Conservation (phyloP, 2,797 vertebrate genomes). For the Argyrosomus regius region DNA sequence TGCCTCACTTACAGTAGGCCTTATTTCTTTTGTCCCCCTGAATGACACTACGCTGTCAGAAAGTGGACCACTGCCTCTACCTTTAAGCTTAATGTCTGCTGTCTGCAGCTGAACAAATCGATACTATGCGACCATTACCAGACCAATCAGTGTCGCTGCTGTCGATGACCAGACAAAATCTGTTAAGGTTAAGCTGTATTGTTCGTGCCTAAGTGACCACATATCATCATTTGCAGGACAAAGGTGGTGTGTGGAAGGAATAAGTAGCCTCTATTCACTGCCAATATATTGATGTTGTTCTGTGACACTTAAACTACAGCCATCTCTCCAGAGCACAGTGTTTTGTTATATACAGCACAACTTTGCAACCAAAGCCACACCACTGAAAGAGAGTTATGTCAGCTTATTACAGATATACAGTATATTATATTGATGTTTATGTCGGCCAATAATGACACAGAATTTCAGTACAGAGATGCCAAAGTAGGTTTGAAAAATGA, state of each 20-base stretch:
- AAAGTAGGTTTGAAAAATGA: neutral
- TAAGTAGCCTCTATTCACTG: neutral
- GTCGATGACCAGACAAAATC: constrained; percentile 38
- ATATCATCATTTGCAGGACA: constrained; percentile 28
- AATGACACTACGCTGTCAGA: neutral
- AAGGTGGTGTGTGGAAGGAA: constrained; percentile 8
- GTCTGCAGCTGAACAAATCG: constrained; percentile 39
- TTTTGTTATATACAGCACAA: neutral
- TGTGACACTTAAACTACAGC: neutral
- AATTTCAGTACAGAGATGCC: neutral
- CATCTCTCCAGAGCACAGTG: neutral
- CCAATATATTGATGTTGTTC: constrained; percentile 5
- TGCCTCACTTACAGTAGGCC: neutral
- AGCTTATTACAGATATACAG: neutral
- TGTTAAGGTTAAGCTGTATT: constrained; percentile 26
- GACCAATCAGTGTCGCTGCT: constrained; percentile 43
- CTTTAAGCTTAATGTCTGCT: constrained; percentile 35
- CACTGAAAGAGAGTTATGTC: neutral
- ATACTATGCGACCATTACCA: constrained; percentile 34
- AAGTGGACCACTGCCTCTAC: neutral
- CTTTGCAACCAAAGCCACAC: neutral
- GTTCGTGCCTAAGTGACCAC: constrained; percentile 19
- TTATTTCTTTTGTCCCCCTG: neutral
- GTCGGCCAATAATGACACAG: neutral
- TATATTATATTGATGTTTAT: too few relatives aligned